Base-by-base conservation (phyloP, 37 sponge, comb jelly and placozoan species). In the Beroe ovata region DNA sequence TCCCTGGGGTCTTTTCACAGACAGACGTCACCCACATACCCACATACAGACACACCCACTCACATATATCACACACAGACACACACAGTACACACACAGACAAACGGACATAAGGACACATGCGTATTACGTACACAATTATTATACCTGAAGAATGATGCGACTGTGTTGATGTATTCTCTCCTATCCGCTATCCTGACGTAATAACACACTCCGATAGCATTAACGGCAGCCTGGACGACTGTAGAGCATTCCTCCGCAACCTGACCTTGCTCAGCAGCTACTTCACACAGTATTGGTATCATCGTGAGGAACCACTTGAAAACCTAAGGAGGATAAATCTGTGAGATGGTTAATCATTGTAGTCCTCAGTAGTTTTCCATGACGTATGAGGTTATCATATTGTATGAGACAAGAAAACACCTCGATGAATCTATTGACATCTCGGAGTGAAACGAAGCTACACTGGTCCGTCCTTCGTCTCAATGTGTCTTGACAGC, bases 391-490 rank as follows among this genome's bases (percentile, higher is more conserved):
- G n/a, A n/a, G n/a, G n/a, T n/a, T n/a, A n/a, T n/a, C n/a, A n/a
- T n/a, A n/a, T n/a, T n/a, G n/a, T n/a, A n/a, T n/a, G n/a, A 58
- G 18, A n/a, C n/a, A n/a, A n/a, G n/a, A n/a, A n/a, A n/a, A n/a
- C n/a, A 71, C 71, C 71, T 71, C 20, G 32, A 71, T 71, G 20
- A 71, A 71, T 20, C 71, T 29, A 20, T 34, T 71, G 8, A 93
- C 89, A 64, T 93, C 93, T 89, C 93, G 59, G 42, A 93, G 90
- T 37, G 92, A 92, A 19, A 93, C 93, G 81, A 92, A 93, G 60
- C 93, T 92, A 62, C 92, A 93, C 38, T 91, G 89, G 58, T 91
- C 91, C 19, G 23, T 63, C 40, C 81, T 29, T 59, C 33, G 29
- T 11, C 92, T 35, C 89, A 91, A 62, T 25, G 37, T 64, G 6